These are phyloP conservation scores for Sminthopsis crassicaudata DNA, from an alignment of 2,113 vertebrate genomes.

Conservation along the genomic window DNA sequence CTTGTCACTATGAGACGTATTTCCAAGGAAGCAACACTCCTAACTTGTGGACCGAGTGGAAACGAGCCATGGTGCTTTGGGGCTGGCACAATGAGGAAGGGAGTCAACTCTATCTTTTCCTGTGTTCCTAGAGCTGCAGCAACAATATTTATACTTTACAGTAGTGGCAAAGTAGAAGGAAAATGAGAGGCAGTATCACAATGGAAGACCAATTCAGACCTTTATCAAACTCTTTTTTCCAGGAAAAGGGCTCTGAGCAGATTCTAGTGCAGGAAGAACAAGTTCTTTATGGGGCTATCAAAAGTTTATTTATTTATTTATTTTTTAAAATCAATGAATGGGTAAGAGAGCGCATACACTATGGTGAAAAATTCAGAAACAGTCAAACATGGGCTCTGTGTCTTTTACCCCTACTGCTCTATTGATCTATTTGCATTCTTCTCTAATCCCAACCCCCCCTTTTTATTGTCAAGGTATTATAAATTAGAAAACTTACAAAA, in stretches of 20 bases:
- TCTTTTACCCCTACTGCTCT: constrained; percentile 65
- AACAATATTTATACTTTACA: not conserved
- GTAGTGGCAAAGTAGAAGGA: constrained; percentile 24
- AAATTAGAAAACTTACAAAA: constrained; percentile 90
- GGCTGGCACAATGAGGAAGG: not conserved
- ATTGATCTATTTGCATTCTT: constrained; percentile 70
- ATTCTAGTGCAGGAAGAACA: not conserved
- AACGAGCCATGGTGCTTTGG: not conserved
- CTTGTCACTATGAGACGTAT: not conserved
- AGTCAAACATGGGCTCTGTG: constrained; percentile 4
- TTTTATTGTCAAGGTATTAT: constrained; percentile 89
- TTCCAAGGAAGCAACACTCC: not conserved
- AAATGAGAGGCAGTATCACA: constrained; percentile 12
- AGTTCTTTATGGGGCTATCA: constrained; percentile 31
- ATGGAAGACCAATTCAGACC: not conserved
- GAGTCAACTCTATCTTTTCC: not conserved
- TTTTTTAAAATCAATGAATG: constrained; percentile 8
- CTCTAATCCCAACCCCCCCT: constrained; percentile 43
- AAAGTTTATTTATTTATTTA: constrained; percentile 7
- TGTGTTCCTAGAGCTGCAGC: constrained; percentile 18
- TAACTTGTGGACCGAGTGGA: not conserved
- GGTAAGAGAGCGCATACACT: not conserved
- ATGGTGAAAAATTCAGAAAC: constrained; percentile 30
- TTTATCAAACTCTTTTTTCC: not conserved
- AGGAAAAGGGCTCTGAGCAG: constrained; percentile 26